phyloP scores from a whole-genome alignment of 2,888 invertebrate species.

The Caenorhabditis sp. region DNA sequence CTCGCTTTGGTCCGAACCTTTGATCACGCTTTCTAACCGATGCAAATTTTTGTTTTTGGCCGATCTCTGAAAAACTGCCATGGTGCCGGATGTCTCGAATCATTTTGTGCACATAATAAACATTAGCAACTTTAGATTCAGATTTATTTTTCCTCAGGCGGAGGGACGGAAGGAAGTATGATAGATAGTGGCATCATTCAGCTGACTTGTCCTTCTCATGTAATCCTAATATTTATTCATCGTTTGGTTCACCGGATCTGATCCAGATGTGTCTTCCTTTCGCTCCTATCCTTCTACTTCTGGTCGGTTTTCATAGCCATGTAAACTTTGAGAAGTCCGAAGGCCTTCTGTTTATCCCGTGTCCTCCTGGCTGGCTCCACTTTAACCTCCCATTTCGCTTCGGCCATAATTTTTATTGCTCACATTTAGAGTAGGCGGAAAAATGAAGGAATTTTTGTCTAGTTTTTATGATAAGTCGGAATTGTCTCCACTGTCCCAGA shows the following conservation, averaged over 20 bases:
- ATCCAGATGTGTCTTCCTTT: not conserved
- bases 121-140: no score
- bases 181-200: constrained; percentile 1
- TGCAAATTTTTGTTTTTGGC: no score
- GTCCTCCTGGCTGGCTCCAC: constrained; percentile 21
- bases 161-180: constrained; percentile 4
- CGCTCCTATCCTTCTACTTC: not conserved
- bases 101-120: no score
- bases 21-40: no score
- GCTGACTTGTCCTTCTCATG: not conserved
- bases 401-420: constrained; percentile 34
- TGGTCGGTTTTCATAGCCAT: constrained; percentile 1
- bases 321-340: constrained; percentile 9
- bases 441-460: no score
- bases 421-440: constrained; percentile 5
- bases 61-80: not conserved
- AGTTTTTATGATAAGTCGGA: no score
- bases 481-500: no score
- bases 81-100: no score
- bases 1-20: constrained; percentile 7
- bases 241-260: not conserved
- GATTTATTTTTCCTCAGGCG: no score
- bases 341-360: constrained; percentile 31
- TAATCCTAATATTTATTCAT: not conserved
- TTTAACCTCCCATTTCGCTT: constrained; percentile 22